Evolutionary conservation across 2,888 invertebrate genomes (phyloP), one percentile per base, ranked within the genome.

Genomic region (Microdon myrmicae): DNA sequence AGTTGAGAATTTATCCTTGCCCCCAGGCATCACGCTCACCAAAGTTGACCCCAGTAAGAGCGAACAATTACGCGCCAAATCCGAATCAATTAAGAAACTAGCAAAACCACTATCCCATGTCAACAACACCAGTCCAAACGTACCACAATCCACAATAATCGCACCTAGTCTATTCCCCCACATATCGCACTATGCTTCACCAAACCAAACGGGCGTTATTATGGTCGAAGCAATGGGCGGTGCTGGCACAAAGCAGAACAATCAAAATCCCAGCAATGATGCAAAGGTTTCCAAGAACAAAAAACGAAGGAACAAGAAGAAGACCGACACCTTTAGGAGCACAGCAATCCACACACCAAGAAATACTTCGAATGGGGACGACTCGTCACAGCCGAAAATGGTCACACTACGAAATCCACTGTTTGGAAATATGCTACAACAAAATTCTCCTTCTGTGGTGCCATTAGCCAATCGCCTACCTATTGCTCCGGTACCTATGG

Each of bases 21-120:
- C 91, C 0, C 90, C 91, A 0, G 91, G 91, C n/a, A 91, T 91
- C 32, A 91, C 90, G 0, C 82, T 90, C 25, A 90, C 90, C 0
- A 83, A 89, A 55, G 89, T 90, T 0, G 87, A 87, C 61, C 84
- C 86, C 0, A 75, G 72, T 25, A 75, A 75, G 43, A 78, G 78
- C 39, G 79, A 79, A 38, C 73, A 73, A 31, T 31, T 80, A 23
- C 75, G 76, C 3, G 77, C 77, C 48, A 79, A 79, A 64, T 77
- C 76, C 6, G 79, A 79, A 60, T 78, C 79, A 22, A 80, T 80
- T 34, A 74, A 74, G 13, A 74, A 76, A 53, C 72, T 79, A 10
- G 72, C 77, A 3, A 75, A 75, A 53, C 76, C 75, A 1, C 43
- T 78, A 70, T 70, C 70, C n/a, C 72, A 58, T 25, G 53, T 43